These are phyloP conservation scores for Piaya cayana DNA, from an alignment of 2,113 vertebrate genomes.

Conservation along the genomic window DNA sequence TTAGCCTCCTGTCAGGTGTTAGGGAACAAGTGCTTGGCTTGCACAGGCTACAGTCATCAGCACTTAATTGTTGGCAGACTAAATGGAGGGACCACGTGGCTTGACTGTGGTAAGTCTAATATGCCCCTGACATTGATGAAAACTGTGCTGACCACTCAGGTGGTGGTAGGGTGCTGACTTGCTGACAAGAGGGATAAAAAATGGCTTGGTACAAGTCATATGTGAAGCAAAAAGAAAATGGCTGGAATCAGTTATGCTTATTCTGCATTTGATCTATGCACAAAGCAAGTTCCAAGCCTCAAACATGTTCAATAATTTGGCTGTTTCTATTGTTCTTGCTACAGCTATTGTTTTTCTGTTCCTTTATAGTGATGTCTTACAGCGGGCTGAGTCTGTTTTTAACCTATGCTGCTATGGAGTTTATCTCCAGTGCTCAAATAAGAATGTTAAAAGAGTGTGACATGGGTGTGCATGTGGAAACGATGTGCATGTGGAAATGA, in stretches of 20 bases:
- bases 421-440: conserved; percentile 26
- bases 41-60: neutral
- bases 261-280: neutral
- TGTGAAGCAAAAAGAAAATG: neutral
- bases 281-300: neutral
- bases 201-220: neutral
- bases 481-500: conserved; percentile 28
- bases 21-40: neutral
- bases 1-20: neutral
- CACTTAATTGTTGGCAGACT: neutral
- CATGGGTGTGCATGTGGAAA: conserved; percentile 18
- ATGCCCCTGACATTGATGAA: neutral
- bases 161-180: neutral
- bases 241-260: rapidly evolving
- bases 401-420: neutral
- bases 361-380: neutral
- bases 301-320: neutral
- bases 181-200: neutral
- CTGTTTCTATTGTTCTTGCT: neutral
- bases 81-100: neutral
- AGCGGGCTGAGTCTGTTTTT: neutral
- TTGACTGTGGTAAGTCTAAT: neutral
- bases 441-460: conserved; percentile 32
- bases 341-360: neutral
- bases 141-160: neutral